These are phyloP conservation scores for Cephus cinctus DNA, from an alignment of 1,140 invertebrate genomes.

Conservation along the genomic window DNA sequence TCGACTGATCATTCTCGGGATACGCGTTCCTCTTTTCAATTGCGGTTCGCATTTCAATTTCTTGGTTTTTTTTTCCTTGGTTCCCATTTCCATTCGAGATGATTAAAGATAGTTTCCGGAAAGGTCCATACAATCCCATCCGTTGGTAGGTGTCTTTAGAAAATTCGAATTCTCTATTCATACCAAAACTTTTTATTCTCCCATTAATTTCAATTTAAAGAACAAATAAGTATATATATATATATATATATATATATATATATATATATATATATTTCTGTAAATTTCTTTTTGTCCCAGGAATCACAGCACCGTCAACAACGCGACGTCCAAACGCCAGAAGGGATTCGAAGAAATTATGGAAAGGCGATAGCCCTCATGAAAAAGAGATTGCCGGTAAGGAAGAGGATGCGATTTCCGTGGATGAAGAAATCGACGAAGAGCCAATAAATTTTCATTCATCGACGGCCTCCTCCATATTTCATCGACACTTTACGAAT, in stretches of 20 bases:
- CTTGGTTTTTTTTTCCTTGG: no score
- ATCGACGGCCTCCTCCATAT: conserved; percentile 37
- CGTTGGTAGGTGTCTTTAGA: no score
- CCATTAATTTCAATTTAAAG: background rate
- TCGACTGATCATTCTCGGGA: no score
- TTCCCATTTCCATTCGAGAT: no score
- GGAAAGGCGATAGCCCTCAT: conserved; percentile 38
- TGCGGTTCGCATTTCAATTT: no score
- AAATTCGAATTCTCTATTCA: no score
- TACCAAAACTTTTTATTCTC: background rate
- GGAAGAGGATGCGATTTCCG: conserved; percentile 40
- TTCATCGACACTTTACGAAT: conserved; percentile 26
- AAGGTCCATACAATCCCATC: no score
- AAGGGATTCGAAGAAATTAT: conserved; percentile 44
- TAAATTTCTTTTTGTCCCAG: conserved; percentile 38
- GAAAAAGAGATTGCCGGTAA: conserved; percentile 41
- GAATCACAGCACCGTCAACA: conserved; percentile 37
- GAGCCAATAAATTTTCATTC: conserved; percentile 45
- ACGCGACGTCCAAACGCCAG: conserved; percentile 38
- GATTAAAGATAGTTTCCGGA: no score
- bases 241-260: background rate
- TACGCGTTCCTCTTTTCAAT: no score
- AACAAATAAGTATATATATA: no score
- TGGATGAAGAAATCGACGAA: conserved; percentile 36
- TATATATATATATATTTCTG: no score